phyloP scores from a whole-genome alignment of 2,888 invertebrate genomes.

The Diadegma fenestrale region DNA sequence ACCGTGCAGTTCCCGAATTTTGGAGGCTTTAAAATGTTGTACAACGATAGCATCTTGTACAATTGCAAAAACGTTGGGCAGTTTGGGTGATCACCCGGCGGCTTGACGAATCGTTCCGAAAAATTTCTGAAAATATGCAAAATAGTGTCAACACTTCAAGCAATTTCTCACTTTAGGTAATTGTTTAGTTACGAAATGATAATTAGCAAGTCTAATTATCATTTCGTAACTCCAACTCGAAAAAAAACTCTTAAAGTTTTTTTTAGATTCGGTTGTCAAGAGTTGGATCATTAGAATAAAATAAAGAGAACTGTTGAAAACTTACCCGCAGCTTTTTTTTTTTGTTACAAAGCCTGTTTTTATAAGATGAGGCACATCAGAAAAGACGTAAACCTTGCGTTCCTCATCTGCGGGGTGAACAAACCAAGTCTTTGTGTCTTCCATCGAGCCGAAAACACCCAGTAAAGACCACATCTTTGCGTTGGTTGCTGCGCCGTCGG shows the following conservation, averaged over 20 bases:
- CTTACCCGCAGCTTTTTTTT: constrained; percentile 17
- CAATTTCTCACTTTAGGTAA: background rate
- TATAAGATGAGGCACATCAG: background rate
- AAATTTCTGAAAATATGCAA: background rate
- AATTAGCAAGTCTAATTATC: background rate
- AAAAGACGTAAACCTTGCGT: constrained; percentile 11
- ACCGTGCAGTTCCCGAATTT: background rate
- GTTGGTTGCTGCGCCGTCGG: background rate
- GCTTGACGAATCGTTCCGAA: too few species aligned
- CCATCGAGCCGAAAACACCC: background rate
- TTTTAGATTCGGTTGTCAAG: background rate
- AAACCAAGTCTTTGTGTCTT: constrained; percentile 19
- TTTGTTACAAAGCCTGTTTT: constrained; percentile 27
- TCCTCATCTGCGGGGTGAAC: constrained; percentile 4
- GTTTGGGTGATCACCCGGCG: too few species aligned
- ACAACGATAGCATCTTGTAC: background rate
- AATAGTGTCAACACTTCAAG: background rate
- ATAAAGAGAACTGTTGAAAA: background rate
- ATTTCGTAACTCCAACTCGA: too few species aligned
- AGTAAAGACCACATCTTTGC: constrained; percentile 8
- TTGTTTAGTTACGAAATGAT: background rate
- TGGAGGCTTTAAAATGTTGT: background rate
- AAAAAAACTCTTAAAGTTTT: background rate
- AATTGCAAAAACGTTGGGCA: background rate
- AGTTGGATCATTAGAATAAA: background rate